A percentile compares a stretch with the other conserved stretches of the same genome.
These are phyloP conservation scores for Electrona antarctica DNA, from an alignment of 2,113 vertebrate genomes.

Conservation along the genomic window DNA sequence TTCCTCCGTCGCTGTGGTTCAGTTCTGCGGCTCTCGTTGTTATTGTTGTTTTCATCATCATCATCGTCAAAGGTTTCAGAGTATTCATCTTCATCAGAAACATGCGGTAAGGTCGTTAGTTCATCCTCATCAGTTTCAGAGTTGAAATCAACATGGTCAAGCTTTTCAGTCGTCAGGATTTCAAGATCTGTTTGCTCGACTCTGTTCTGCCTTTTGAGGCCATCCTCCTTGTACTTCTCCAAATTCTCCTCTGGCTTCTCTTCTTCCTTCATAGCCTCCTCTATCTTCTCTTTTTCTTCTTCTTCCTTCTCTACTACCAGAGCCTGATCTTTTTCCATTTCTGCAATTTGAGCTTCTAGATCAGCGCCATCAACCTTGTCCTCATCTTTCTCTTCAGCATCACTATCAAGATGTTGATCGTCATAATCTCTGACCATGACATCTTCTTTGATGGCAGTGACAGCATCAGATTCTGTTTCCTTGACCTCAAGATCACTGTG, in stretches of 20 bases:
- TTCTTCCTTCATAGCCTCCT: not conserved
- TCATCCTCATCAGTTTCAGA: conserved; percentile 28
- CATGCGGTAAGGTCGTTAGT: not conserved
- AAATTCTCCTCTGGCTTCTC: conserved; percentile 5
- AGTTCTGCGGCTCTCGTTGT: conserved; percentile 62
- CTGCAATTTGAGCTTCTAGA: conserved; percentile 4
- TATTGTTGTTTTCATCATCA: conserved; percentile 72
- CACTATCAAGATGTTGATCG: not conserved
- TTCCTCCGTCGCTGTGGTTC: conserved; percentile 35
- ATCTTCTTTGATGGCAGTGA: not conserved
- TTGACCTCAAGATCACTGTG: not conserved
- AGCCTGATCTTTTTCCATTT: not conserved
- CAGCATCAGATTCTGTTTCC: not conserved
- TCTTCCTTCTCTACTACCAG: conserved; percentile 9
- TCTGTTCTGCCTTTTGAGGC: not conserved
- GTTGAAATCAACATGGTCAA: not conserved
- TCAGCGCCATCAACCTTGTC: conserved; percentile 3
- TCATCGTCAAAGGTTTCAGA: conserved; percentile 15
- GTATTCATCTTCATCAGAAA: conserved; percentile 17
- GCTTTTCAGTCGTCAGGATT: conserved; percentile 22
- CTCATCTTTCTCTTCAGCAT: not conserved
- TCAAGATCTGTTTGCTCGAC: conserved; percentile 25
- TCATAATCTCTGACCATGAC: not conserved
- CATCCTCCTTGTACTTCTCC: not conserved
- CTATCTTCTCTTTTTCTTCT: not conserved